A percentile compares a stretch with the other conserved stretches of the same genome.
Evolutionary conservation across 2,888 invertebrate species (phyloP).

Genomic region (Fragum fragum): DNA sequence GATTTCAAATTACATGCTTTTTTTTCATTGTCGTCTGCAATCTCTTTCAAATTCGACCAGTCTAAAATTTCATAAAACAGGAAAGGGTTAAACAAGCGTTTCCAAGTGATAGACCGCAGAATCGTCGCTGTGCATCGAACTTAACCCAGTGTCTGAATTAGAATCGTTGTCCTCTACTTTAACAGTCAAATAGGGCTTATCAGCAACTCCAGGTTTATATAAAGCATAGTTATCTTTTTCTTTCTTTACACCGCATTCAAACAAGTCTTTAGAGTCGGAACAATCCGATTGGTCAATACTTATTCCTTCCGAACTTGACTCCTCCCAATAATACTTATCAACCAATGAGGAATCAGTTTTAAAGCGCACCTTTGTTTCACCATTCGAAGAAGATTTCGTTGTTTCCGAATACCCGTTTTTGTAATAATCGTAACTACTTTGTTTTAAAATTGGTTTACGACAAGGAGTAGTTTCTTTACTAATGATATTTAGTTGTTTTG

Average conservation of each 20-base stretch:
- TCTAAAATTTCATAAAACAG: too few species aligned
- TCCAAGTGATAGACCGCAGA: constrained; percentile 75
- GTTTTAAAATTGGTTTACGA: constrained; percentile 63
- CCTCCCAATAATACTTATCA: constrained; percentile 68
- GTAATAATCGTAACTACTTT: constrained; percentile 30
- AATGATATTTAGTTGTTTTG: not conserved
- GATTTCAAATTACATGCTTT: too few species aligned
- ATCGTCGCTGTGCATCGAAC: constrained; percentile 87
- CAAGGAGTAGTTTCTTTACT: constrained; percentile 18
- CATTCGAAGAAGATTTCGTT: constrained; percentile 35
- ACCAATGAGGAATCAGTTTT: constrained; percentile 58
- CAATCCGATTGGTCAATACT: constrained; percentile 69
- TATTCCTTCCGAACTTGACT: constrained; percentile 67
- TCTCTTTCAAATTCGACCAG: too few species aligned
- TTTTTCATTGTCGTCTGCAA: too few species aligned
- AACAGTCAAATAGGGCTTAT: constrained; percentile 61
- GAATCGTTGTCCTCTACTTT: constrained; percentile 86
- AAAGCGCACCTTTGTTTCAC: constrained; percentile 66
- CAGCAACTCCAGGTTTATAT: constrained; percentile 51
- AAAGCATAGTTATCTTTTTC: constrained; percentile 41
- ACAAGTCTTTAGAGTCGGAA: constrained; percentile 63
- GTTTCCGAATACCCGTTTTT: constrained; percentile 48
- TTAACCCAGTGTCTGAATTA: constrained; percentile 88
- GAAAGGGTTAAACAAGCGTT: constrained; percentile 77
- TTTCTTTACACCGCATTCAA: constrained; percentile 41